Evolutionary conservation across 1,140 invertebrate genomes (phyloP).

Genomic region (Neoseiulus cucumeris): DNA sequence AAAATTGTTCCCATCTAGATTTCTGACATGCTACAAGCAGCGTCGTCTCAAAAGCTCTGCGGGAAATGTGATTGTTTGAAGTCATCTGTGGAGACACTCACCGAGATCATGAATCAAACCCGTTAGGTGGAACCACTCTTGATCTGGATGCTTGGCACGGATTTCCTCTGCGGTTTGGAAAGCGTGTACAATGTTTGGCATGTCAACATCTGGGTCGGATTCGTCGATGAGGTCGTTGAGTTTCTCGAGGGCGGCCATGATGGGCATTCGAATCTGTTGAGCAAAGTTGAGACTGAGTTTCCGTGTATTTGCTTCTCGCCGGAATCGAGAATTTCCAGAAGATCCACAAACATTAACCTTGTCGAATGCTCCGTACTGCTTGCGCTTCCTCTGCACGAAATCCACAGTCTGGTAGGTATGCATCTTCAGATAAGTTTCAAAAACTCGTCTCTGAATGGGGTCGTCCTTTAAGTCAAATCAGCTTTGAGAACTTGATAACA

Average conservation of each 20-base stretch:
- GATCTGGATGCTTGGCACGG: slow-evolving; percentile 53
- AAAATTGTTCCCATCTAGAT: too few species aligned
- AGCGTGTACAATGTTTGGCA: slow-evolving; percentile 86
- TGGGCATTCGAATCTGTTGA: slow-evolving; percentile 43
- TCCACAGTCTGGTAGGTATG: slow-evolving; percentile 65
- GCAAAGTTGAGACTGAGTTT: background rate
- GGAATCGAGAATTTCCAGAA: slow-evolving; percentile 7
- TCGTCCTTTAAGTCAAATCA: slow-evolving; percentile 29
- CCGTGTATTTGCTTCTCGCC: too few species aligned
- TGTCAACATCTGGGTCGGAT: slow-evolving; percentile 71
- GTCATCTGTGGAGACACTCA: too few species aligned
- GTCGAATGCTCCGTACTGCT: background rate
- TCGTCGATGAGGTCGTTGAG: slow-evolving; percentile 78
- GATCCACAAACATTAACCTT: slow-evolving; percentile 15
- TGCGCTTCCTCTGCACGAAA: slow-evolving; percentile 29
- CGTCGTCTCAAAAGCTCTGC: too few species aligned
- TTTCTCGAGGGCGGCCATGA: slow-evolving; percentile 64
- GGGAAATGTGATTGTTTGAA: too few species aligned
- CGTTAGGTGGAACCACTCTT: slow-evolving; percentile 83
- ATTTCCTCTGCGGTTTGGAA: slow-evolving; percentile 91
- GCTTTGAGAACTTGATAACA: too few species aligned
- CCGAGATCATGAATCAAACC: slow-evolving; percentile 82
- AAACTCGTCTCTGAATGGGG: slow-evolving; percentile 55
- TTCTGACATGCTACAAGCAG: too few species aligned
- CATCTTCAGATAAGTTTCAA: slow-evolving; percentile 59